Percentiles rank a stretch among this genome's conserved stretches.
Conservation (phyloP, 1,140 invertebrate genomes). For the Achroia grisella region DNA sequence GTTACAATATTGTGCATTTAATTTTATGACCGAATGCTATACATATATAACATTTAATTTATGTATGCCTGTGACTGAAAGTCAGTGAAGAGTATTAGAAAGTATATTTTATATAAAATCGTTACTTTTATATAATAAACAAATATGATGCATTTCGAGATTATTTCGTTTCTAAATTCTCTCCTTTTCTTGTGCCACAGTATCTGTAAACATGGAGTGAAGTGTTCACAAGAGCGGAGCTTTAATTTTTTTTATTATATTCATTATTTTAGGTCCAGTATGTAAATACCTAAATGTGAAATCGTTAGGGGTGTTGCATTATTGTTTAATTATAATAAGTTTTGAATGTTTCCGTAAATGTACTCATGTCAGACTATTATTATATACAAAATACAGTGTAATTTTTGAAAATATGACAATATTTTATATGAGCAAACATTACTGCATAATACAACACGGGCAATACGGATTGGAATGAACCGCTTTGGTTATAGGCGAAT, state of each 20-base stretch:
- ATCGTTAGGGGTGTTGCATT: constrained; percentile 25
- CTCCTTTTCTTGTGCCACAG: constrained; percentile 51
- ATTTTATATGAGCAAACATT: neutral
- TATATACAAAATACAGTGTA: constrained; percentile 18
- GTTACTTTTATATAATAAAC: constrained; percentile 42
- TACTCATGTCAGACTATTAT: constrained; percentile 26
- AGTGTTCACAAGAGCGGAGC: constrained; percentile 52
- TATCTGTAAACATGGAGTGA: constrained; percentile 48
- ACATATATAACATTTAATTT: too few relatives aligned
- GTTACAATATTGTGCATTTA: constrained; percentile 36
- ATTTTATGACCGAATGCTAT: constrained; percentile 46
- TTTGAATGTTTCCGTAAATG: constrained; percentile 21
- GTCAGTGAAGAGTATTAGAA: constrained; percentile 28
- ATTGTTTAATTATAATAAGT: constrained; percentile 27
- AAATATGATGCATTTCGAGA: constrained; percentile 37
- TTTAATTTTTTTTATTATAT: constrained; percentile 36
- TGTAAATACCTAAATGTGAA: constrained; percentile 56
- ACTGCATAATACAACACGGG: neutral
- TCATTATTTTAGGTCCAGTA: constrained; percentile 37
- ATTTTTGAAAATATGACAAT: constrained; percentile 19
- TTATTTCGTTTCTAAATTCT: constrained; percentile 39
- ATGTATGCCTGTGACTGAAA: constrained; percentile 14
- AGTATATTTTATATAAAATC: constrained; percentile 18
- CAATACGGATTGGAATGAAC: neutral
- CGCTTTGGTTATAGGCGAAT: constrained; percentile 5